These are phyloP conservation scores for Pandemis cinnamomeana DNA, from an alignment of 2,888 invertebrate species.

Conservation along the genomic window DNA sequence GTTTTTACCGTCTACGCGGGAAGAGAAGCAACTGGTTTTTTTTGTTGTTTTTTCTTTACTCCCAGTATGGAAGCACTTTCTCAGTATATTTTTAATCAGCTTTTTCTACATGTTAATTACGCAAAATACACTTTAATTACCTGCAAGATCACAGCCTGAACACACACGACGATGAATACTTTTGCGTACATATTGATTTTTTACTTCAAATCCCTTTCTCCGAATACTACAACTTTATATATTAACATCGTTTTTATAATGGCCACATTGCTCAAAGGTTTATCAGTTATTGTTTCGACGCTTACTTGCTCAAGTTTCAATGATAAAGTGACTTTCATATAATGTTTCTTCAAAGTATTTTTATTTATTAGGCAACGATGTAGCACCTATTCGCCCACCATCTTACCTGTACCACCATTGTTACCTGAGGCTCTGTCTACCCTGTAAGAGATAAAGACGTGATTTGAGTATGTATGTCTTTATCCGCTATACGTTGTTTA, in stretches of 20 bases:
- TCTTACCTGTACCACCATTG: too few species aligned
- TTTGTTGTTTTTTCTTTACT: too few species aligned
- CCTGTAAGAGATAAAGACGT: too few species aligned
- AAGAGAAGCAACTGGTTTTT: too few species aligned
- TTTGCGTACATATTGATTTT: constrained; percentile 23
- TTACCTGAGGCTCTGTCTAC: too few species aligned
- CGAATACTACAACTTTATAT: constrained; percentile 15
- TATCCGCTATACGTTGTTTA: too few species aligned
- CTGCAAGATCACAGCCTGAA: constrained; percentile 31
- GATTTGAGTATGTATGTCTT: too few species aligned
- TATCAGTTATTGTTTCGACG: constrained; percentile 6
- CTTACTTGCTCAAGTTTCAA: neutral
- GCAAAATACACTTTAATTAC: neutral
- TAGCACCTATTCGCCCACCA: too few species aligned
- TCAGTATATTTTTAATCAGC: too few species aligned
- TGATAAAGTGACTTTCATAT: neutral
- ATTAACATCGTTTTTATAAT: constrained; percentile 27
- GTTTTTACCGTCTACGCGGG: too few species aligned
- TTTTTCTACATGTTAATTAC: too few species aligned
- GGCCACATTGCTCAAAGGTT: constrained; percentile 14
- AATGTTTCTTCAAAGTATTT: constrained; percentile 14
- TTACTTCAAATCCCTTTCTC: neutral
- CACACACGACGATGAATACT: constrained; percentile 8
- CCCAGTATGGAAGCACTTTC: too few species aligned
- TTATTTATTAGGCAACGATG: neutral